phyloP scores from a whole-genome alignment of 2,888 invertebrate genomes.

The Catocala sponsa region DNA sequence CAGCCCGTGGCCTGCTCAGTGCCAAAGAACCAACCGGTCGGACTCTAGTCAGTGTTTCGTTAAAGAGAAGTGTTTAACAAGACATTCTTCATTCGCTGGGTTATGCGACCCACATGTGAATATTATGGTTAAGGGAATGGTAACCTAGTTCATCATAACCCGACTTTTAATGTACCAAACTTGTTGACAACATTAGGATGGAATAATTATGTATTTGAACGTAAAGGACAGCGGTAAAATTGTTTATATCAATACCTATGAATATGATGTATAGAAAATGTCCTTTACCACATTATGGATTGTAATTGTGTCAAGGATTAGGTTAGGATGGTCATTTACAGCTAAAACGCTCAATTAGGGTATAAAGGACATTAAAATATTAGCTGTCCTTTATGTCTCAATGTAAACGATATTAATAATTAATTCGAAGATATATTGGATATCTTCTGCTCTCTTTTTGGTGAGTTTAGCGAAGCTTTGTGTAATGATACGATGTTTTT shows the following conservation, averaged over 20 bases:
- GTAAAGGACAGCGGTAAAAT: not conserved
- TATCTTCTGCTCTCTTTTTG: not conserved
- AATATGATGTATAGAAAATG: no score
- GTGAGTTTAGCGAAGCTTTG: not conserved
- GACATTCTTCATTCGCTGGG: slow-evolving; percentile 15
- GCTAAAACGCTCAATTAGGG: no score
- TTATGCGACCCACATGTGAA: slow-evolving; percentile 15
- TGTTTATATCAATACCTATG: no score
- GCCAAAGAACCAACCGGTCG: slow-evolving; percentile 40
- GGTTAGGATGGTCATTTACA: no score
- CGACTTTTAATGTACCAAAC: slow-evolving; percentile 1
- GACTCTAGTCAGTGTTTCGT: slow-evolving; percentile 43
- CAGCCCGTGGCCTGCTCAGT: slow-evolving; percentile 18
- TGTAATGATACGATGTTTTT: slow-evolving; percentile 1
- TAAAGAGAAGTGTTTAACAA: slow-evolving; percentile 1
- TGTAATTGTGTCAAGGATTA: no score
- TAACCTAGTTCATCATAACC: slow-evolving; percentile 19
- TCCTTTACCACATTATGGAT: no score
- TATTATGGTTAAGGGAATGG: slow-evolving; percentile 23
- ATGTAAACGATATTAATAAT: no score
- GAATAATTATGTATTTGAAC: not conserved
- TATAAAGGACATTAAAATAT: no score
- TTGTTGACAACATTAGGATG: slow-evolving; percentile 9
- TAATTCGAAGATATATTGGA: not conserved
- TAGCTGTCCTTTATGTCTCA: no score